Base-by-base conservation (phyloP, 2,888 invertebrate species). In the Yponomeuta malinellus region DNA sequence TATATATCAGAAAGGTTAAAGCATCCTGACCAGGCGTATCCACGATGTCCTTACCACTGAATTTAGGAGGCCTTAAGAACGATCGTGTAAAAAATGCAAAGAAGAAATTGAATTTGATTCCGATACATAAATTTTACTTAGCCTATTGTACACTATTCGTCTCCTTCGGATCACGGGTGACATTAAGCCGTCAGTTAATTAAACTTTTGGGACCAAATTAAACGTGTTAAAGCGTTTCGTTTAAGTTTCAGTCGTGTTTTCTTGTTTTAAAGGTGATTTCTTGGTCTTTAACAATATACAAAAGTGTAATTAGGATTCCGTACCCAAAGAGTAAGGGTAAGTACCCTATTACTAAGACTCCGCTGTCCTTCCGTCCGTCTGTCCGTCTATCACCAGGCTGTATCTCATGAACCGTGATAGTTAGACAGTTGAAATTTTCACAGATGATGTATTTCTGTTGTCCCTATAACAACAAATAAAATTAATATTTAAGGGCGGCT, bases 71-170 rank as follows among this genome's bases (percentile, higher is more conserved):
- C 81, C 83, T 82, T 85, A 86, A 68, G 52, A 89, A 88, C 86
- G 89, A 86, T 87, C 87, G 85, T 86, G 85, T 86, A 88, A 88
- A 90, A 90, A 90, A 89, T 90, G 86, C 89, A 88, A 89, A 90
- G 85, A 82, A 90, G 85, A 90, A 89, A 90, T 90, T 88, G 89
- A 90, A 90, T 91, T 89, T 90, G 89, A 90, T 90, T 91, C 90
- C 90, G 87, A 90, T 89, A 91, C 90, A 91, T 91, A 90, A 91
- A 91, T 91, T 91, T 90, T 86, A 90, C 90, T 91, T 89, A 90
- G 88, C 85, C 88, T 86, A 88, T 90, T 59, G 52, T 5, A 59
- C 52, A 59, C 52, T 59, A 59, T 59, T 91, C 87, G 90, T 91
- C 89, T 90, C 85, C 79, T 83, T 85, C 76, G 88, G 89, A 89